Evolutionary conservation across 2,113 vertebrate genomes (phyloP).

Genomic region (Neofelis nebulosa): DNA sequence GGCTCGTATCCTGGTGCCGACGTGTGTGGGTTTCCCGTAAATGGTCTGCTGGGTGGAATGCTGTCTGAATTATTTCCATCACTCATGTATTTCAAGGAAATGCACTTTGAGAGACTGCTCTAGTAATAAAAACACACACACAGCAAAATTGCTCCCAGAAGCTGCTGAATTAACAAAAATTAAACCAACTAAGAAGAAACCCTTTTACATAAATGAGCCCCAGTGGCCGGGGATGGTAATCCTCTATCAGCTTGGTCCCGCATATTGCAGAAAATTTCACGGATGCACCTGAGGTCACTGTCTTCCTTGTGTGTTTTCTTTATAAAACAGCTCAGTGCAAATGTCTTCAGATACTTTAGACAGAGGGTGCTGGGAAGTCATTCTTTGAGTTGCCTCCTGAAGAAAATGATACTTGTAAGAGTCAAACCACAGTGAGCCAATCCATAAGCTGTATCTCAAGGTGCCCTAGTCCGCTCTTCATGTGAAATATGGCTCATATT

Average conservation of each 20-base stretch:
- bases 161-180: background rate
- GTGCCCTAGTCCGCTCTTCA: fast-evolving
- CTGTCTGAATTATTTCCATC: background rate
- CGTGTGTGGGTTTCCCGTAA: background rate
- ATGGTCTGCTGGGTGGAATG: background rate
- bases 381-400: background rate
- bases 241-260: fast-evolving
- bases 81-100: background rate
- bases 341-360: background rate
- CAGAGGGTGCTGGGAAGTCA: background rate
- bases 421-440: fast-evolving
- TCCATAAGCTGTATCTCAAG: too few relatives aligned
- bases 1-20: background rate
- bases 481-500: fast-evolving
- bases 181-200: background rate
- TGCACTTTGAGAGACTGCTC: fast-evolving
- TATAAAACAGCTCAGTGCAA: fast-evolving
- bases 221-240: background rate
- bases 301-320: background rate
- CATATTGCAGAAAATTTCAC: fast-evolving
- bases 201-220: background rate
- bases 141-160: background rate
- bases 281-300: fast-evolving
- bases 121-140: background rate
- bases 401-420: background rate